Conservation (phyloP, 2,797 vertebrate species). For the Cyprinella venusta region DNA sequence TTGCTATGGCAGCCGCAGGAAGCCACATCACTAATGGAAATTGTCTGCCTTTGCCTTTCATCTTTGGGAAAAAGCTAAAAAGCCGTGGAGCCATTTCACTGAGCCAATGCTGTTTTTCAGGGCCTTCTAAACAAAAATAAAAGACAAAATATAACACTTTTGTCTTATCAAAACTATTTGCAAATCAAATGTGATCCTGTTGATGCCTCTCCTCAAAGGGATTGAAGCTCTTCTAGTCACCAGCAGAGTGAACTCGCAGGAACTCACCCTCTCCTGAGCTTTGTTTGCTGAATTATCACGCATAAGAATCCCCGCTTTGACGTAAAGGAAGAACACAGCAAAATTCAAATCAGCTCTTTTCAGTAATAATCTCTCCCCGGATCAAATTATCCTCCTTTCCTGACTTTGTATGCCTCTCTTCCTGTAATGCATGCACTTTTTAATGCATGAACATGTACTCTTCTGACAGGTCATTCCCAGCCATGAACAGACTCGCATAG, state of each 20-base stretch:
- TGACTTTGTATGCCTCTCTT: conserved; percentile 24
- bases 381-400: conserved; percentile 64
- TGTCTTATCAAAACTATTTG: conserved; percentile 69
- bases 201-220: conserved; percentile 57
- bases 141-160: conserved; percentile 56
- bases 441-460: conserved; percentile 47
- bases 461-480: conserved; percentile 57
- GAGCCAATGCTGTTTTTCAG: conserved; percentile 59
- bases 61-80: conserved; percentile 59
- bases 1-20: conserved; percentile 49
- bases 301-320: conserved; percentile 52
- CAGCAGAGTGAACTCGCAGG: conserved; percentile 36
- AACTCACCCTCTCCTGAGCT: conserved; percentile 47
- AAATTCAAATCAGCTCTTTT: conserved; percentile 55
- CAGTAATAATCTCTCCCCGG: conserved; percentile 50
- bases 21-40: conserved; percentile 58
- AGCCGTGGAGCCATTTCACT: conserved; percentile 40
- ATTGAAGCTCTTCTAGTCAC: conserved; percentile 56
- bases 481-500: conserved; percentile 42
- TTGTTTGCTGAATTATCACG: conserved; percentile 53
- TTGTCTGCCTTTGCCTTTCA: conserved; percentile 55
- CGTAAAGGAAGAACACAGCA: conserved; percentile 54
- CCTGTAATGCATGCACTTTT: conserved; percentile 45
- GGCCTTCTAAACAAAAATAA: conserved; percentile 43
- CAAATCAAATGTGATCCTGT: conserved; percentile 66